These are phyloP conservation scores for Notarius quadriscutis DNA, from an alignment of 2,113 vertebrate species.

Conservation along the genomic window DNA sequence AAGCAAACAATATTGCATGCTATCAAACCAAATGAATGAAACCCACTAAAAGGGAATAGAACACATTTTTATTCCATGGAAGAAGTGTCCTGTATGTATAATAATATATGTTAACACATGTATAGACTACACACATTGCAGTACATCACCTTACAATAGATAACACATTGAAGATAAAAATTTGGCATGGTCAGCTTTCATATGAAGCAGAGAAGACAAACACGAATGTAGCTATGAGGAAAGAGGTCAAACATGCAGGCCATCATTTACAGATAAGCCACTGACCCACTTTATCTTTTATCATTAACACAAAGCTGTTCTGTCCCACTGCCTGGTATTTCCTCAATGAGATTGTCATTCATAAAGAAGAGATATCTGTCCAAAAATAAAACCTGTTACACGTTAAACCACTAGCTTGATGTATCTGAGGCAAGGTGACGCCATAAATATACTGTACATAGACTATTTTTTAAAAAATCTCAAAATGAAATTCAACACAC, in stretches of 20 bases:
- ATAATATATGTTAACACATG: background rate
- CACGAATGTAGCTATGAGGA: background rate
- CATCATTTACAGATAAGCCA: constrained; percentile 30
- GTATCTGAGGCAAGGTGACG: background rate
- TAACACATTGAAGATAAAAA: background rate
- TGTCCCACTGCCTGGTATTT: constrained; percentile 51
- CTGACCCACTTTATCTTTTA: constrained; percentile 43
- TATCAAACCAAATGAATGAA: no score
- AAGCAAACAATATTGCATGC: no score
- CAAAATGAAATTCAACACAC: background rate
- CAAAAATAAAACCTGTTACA: background rate
- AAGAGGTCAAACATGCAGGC: background rate
- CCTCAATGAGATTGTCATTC: constrained; percentile 46
- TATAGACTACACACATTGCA: background rate
- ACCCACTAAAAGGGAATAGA: no score
- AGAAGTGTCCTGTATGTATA: no score
- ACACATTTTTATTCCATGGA: no score
- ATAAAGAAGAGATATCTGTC: constrained; percentile 8
- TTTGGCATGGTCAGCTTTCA: background rate
- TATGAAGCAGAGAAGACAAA: background rate
- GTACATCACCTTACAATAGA: background rate
- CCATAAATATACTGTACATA: background rate
- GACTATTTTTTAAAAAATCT: background rate
- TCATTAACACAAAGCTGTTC: constrained; percentile 52
- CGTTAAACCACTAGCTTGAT: background rate